Base-by-base conservation (phyloP, 2,888 invertebrate species). In the Xylota sylvarum region DNA sequence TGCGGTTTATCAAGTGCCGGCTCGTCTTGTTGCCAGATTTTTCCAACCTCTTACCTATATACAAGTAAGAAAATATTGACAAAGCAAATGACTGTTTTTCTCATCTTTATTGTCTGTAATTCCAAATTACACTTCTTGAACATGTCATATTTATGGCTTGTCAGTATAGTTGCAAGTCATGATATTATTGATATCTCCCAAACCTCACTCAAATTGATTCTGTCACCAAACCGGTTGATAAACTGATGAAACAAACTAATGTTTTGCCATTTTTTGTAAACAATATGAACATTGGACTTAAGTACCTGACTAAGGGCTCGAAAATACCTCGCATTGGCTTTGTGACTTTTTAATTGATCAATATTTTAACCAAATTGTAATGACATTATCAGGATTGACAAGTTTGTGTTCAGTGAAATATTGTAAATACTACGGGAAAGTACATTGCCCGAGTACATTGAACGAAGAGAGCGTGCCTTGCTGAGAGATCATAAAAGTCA, bases 381-480 rank as follows among this genome's bases (percentile, higher is more conserved):
- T 46, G 3, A 14, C 17, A 27, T 1, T 1, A 35, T n/a, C 52
- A 5, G 52, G 52, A 55, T 55, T 27, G 30, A 30, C 52, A 30
- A 30, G 27, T 55, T 55, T 27, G 5, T 23, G 17, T 17, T 17
- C 17, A 35, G 35, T 35, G 17, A 56, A 14, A 17, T 17, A 35
- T 30, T 55, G 52, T 10, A 10, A 48, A 10, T 6, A 30, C 52
- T 55, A 6, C 17, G 12, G 17, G 35, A 56, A 14, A 35, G 14
- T 35, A 35, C 56, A 35, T 56, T 56, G 55, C 14, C 55, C 55
- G 43, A 14, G 43, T 43, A 14, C 43, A 43, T 43, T 43, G 14
- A 6, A 14, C 43, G 43, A 43, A 14, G 43, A 43, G 43, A 43
- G 6, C 14, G n/a, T 43, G 14, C 1, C 2, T 6, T 14, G 14